phyloP scores from a whole-genome alignment of 2,797 vertebrate genomes.

The Pteropus rufus region DNA sequence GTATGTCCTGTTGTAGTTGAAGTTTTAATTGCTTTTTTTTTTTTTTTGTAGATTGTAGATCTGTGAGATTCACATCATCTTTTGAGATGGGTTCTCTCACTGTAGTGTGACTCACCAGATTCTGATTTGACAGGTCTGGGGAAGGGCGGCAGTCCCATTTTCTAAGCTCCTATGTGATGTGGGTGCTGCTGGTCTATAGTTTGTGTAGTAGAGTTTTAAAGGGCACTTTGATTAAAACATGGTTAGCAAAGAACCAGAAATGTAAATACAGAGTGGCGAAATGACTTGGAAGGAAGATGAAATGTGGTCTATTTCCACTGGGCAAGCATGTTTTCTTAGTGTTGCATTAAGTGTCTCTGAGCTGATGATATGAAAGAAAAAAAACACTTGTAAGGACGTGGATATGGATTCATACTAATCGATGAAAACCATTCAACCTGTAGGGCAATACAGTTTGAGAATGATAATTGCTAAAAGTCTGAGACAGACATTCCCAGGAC shows the following conservation, averaged over 20 bases:
- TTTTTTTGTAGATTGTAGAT: neutral
- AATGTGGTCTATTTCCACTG: neutral
- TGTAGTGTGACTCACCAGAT: neutral
- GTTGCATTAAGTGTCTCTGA: neutral
- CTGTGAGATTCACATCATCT: neutral
- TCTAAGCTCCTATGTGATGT: neutral
- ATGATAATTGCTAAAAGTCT: neutral
- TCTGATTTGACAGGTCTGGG: neutral
- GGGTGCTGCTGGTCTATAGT: neutral
- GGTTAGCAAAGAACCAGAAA: conserved; percentile 33
- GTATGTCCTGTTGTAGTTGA: neutral
- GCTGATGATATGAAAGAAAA: neutral
- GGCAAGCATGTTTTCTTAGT: neutral
- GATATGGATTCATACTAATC: neutral
- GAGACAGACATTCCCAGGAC: neutral
- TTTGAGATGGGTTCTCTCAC: neutral
- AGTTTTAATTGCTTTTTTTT: neutral
- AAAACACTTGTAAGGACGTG: neutral
- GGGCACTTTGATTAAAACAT: conserved; percentile 19
- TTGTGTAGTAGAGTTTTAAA: neutral
- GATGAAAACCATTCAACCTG: neutral
- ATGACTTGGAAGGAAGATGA: neutral
- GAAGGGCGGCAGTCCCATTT: neutral
- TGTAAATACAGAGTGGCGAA: neutral
- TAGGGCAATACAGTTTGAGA: neutral